Percentiles rank a stretch among this genome's conserved stretches.
Evolutionary conservation across 2,797 vertebrate genomes (phyloP).

Genomic region (Mormyrus proboscirostris): DNA sequence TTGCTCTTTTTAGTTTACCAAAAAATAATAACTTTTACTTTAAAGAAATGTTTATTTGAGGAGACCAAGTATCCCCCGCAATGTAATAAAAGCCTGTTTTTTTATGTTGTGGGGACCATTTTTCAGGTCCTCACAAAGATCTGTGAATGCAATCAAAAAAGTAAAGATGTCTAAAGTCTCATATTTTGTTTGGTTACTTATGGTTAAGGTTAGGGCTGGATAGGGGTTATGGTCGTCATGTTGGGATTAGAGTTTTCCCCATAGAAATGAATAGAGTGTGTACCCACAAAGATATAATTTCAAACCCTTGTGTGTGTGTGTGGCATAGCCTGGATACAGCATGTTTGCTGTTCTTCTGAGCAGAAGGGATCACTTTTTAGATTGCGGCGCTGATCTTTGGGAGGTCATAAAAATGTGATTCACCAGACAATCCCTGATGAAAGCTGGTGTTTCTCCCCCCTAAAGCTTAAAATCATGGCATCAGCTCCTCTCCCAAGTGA

Average conservation of each 20-base stretch:
- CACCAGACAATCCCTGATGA: neutral
- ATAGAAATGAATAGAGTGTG: no score
- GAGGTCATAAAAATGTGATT: neutral
- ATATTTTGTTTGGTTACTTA: no score
- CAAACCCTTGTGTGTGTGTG: constrained; percentile 7
- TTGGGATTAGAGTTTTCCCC: neutral
- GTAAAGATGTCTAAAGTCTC: neutral
- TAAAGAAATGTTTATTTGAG: neutral
- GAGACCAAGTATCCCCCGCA: neutral
- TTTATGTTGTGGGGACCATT: neutral
- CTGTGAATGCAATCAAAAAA: neutral
- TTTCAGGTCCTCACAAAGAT: neutral
- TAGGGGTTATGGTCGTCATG: neutral
- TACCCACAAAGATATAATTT: no score
- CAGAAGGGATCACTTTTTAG: neutral
- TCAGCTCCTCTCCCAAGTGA: neutral
- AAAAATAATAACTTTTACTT: neutral
- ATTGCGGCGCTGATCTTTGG: neutral
- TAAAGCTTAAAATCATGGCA: neutral
- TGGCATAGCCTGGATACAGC: constrained; percentile 28
- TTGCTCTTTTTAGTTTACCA: neutral
- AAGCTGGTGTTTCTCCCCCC: neutral
- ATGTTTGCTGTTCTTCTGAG: neutral
- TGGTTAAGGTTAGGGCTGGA: no score
- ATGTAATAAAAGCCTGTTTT: neutral